phyloP scores from a whole-genome alignment of 2,888 invertebrate species.

The Mimumesa dahlbomi region DNA sequence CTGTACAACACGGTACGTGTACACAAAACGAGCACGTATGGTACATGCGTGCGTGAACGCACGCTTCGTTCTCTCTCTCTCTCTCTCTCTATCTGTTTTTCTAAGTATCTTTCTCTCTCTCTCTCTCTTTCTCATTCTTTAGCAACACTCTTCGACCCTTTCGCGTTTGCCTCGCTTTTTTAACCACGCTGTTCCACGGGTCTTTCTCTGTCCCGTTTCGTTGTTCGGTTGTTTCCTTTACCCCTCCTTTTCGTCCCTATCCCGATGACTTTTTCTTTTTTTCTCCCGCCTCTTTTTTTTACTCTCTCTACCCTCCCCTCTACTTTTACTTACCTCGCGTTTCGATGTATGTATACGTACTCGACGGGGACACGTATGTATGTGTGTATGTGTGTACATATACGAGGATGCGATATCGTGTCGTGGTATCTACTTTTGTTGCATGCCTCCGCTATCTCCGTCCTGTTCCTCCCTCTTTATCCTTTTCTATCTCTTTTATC shows the following conservation, averaged over 20 bases:
- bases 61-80: slow-evolving; percentile 4
- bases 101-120: not conserved
- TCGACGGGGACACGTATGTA: not conserved
- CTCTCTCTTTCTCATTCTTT: not conserved
- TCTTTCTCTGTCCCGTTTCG: slow-evolving; percentile 23
- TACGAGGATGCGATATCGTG: slow-evolving; percentile 55
- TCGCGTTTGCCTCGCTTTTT: no score
- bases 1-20: slow-evolving; percentile 23
- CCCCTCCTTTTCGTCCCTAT: not conserved
- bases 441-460: slow-evolving; percentile 61
- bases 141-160: not conserved
- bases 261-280: not conserved
- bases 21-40: slow-evolving; percentile 27
- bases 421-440: slow-evolving; percentile 65
- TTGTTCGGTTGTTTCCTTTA: slow-evolving; percentile 27
- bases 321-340: not conserved
- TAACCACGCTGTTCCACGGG: not conserved
- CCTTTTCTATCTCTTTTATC: slow-evolving; percentile 9
- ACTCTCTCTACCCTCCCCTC: slow-evolving; percentile 2
- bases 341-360: no score
- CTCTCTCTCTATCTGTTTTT: slow-evolving; percentile 10
- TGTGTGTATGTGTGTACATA: slow-evolving; percentile 17
- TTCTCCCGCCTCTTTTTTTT: not conserved
- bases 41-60: slow-evolving; percentile 30
- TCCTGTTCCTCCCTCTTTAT: slow-evolving; percentile 19